phyloP scores from a whole-genome alignment of 1,140 invertebrate species.

The Orussus abietinus region DNA sequence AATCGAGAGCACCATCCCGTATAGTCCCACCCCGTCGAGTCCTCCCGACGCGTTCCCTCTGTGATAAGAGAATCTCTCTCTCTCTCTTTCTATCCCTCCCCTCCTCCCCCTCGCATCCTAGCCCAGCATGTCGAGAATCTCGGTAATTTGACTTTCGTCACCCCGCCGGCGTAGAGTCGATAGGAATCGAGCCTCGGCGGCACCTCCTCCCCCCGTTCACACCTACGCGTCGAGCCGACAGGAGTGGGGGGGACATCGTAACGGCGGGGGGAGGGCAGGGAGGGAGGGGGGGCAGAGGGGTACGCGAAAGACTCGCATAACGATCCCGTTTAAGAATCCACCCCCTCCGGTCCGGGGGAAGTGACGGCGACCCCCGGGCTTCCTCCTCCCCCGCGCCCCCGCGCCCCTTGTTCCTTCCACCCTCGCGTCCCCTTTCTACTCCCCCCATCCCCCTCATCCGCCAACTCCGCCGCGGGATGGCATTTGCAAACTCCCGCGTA shows the following conservation, averaged over 20 bases:
- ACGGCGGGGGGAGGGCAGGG: constrained; percentile 1
- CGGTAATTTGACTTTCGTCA: no score
- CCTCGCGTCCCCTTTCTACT: constrained; percentile 11
- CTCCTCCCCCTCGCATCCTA: no score
- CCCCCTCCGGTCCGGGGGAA: constrained; percentile 15
- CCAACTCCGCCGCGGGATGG: constrained; percentile 2
- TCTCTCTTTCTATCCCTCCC: constrained; percentile 7
- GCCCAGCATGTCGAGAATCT: no score
- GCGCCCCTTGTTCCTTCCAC: constrained; percentile 3
- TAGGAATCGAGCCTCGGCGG: no score
- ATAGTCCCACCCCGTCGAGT: no score
- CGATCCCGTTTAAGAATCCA: constrained; percentile 51
- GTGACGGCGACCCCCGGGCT: neutral
- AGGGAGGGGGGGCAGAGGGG: constrained; percentile 4
- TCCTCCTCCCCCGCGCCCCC: constrained; percentile 17
- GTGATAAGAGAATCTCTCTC: no score
- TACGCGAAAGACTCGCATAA: constrained; percentile 45
- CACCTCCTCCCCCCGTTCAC: no score
- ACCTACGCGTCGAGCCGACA: no score
- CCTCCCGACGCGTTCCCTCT: no score
- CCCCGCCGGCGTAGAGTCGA: no score
- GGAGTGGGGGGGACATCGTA: no score
- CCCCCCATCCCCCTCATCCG: neutral
- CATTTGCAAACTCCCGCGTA: constrained; percentile 7
- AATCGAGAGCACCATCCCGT: no score